Base-by-base conservation (phyloP, 1,140 invertebrate genomes). In the Lepidurus packardi region DNA sequence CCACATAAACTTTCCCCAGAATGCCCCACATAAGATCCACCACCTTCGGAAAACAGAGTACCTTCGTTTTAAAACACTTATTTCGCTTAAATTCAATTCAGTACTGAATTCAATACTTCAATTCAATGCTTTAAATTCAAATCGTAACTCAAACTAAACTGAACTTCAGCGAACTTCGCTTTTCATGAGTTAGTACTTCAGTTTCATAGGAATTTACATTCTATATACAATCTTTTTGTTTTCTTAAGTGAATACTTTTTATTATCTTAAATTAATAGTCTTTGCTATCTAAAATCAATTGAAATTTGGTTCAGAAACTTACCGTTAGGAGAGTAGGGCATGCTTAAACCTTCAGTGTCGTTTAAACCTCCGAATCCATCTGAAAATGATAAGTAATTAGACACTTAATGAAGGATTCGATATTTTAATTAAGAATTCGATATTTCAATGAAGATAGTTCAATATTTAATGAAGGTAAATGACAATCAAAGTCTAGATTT, bases 1-100 rank as follows among this genome's bases (percentile, higher is more conserved):
- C 93, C 94, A 85, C 93, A 95, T 84, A 94, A 94, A 82, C 93
- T 95, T 81, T 95, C 93, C 2, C 92, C 93, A 3, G 93, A 94
- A 84, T 94, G 92, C 10, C 90, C 91, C 78, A 91, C 91, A 83
- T 94, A 94, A 8, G 86, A 78, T 41, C 80, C 81, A 13, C 77
- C 86, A 84, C 94, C 93, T 94, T 88, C 21, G 43, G 75, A 42
- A 87, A 89, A 82, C 81, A 74, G 76, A 74, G 81, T 75, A 47
- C 65, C 7, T 10, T 73, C 73, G 43, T 78, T 53, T 73, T 43
- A n/a, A 76, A 34, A 42, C 24, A 43, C 78, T 42, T 78, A 73
- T 24, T 78, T 73, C 73, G 65, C 7, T 10, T n/a, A n/a, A 25
- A 43, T 6, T 24, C 42, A 53, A 43, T 74, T 45, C 43, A 41